Percentiles rank a stretch among this genome's conserved stretches.
These are phyloP conservation scores for Ailuropoda melanoleuca DNA, from an alignment of 2,113 vertebrate species.

Conservation along the genomic window DNA sequence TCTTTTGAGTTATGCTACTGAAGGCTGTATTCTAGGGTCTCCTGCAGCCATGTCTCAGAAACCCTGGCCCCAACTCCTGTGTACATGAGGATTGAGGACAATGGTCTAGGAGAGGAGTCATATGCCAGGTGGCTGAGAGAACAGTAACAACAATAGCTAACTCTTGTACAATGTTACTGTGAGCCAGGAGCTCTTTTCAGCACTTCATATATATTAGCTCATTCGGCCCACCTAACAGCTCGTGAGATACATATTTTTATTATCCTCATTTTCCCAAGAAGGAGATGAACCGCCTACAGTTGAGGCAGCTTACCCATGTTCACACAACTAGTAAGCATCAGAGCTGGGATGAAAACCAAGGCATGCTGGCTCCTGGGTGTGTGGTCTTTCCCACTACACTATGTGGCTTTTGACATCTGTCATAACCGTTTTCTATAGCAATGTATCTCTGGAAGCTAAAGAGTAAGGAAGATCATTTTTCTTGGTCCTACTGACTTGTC, in stretches of 20 bases:
- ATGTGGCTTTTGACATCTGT: not conserved
- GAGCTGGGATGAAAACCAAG: not conserved
- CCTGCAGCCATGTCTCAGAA: not conserved
- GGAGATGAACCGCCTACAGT: not conserved
- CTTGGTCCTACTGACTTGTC: not conserved
- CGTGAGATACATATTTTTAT: not conserved
- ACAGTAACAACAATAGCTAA: too few relatives aligned
- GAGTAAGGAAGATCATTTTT: not conserved
- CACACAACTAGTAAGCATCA: not conserved
- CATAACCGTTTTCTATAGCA: not conserved
- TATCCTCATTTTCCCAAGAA: not conserved
- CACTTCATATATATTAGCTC: not conserved
- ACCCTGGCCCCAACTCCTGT: not conserved
- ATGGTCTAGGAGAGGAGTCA: accelerated
- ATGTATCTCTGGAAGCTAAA: not conserved
- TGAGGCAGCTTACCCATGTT: accelerated
- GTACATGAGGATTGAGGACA: accelerated
- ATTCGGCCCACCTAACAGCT: not conserved
- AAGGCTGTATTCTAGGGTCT: not conserved
- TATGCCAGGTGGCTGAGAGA: too few relatives aligned
- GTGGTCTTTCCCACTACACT: too few relatives aligned
- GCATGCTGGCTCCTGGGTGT: not conserved
- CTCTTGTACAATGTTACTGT: accelerated
- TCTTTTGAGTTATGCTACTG: not conserved
- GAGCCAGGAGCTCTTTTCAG: not conserved